Percentiles rank a stretch among this genome's conserved stretches.
Evolutionary conservation across 2,888 invertebrate genomes (phyloP).

Genomic region (Hyposoter didymator): DNA sequence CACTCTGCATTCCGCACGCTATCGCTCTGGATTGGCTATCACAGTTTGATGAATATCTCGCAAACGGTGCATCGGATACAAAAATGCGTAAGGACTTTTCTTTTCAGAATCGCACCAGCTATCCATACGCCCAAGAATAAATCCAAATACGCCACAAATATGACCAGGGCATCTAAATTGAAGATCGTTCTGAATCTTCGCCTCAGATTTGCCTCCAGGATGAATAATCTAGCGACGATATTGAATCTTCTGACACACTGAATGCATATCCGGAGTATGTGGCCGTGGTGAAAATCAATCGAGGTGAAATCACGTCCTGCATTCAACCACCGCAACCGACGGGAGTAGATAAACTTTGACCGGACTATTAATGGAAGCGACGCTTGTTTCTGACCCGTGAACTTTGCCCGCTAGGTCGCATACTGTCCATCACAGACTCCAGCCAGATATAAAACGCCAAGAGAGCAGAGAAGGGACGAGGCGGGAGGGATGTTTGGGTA

Average conservation of each 20-base stretch:
- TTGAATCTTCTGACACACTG: not conserved
- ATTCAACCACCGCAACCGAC: not conserved
- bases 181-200: not conserved
- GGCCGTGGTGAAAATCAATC: slow-evolving; percentile 9
- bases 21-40: not conserved
- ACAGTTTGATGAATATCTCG: not conserved
- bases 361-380: slow-evolving; percentile 33
- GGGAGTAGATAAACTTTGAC: slow-evolving; percentile 13
- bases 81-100: not conserved
- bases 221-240: not conserved
- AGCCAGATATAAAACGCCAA: slow-evolving; percentile 1
- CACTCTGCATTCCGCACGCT: not conserved
- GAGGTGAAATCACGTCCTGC: slow-evolving; percentile 1
- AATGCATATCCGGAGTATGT: not conserved
- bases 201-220: not conserved
- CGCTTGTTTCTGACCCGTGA: slow-evolving; percentile 58
- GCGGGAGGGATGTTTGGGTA: not conserved
- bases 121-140: not conserved
- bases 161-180: not conserved
- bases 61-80: not conserved
- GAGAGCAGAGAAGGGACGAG: not conserved
- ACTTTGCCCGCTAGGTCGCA: slow-evolving; percentile 51
- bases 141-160: not conserved
- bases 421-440: slow-evolving; percentile 26
- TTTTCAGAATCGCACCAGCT: not conserved